Evolutionary conservation across 1,140 invertebrate species (phyloP).

Genomic region (Antheraea mylitta): DNA sequence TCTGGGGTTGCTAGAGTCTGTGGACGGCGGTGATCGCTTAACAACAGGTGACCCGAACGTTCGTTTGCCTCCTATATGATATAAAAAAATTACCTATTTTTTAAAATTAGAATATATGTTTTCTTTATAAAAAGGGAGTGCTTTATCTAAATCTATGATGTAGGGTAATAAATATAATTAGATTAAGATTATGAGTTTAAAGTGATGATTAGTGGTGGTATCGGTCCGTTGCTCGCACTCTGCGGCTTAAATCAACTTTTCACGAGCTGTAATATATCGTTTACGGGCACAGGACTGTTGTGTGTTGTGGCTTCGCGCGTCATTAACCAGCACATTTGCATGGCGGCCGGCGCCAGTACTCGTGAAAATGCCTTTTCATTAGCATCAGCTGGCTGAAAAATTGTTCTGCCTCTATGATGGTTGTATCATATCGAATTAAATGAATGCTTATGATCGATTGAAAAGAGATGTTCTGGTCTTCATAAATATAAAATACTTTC

Average conservation of each 20-base stretch:
- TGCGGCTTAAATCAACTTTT: conserved; percentile 16
- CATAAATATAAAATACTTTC: not conserved
- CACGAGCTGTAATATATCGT: conserved; percentile 16
- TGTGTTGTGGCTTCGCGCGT: conserved; percentile 55
- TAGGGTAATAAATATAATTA: too few relatives aligned
- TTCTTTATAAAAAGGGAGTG: too few relatives aligned
- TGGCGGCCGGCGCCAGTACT: conserved; percentile 62
- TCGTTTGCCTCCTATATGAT: too few relatives aligned
- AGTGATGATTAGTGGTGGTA: not conserved
- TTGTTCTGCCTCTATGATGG: conserved; percentile 45
- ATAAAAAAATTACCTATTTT: too few relatives aligned
- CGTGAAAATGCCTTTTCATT: conserved; percentile 75
- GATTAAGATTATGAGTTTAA: not conserved
- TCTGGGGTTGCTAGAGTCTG: too few relatives aligned
- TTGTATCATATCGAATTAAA: conserved; percentile 4
- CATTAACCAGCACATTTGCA: conserved; percentile 64
- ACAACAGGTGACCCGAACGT: too few relatives aligned
- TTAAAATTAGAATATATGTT: too few relatives aligned
- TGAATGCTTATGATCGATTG: not conserved
- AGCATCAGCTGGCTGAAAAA: conserved; percentile 70
- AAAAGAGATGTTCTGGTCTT: not conserved
- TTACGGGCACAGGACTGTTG: conserved; percentile 20
- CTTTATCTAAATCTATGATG: too few relatives aligned
- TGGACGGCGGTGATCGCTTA: too few relatives aligned
- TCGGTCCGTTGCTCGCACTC: not conserved